Base-by-base conservation (phyloP, 2,113 vertebrate species). In the Ochotona curzoniae region DNA sequence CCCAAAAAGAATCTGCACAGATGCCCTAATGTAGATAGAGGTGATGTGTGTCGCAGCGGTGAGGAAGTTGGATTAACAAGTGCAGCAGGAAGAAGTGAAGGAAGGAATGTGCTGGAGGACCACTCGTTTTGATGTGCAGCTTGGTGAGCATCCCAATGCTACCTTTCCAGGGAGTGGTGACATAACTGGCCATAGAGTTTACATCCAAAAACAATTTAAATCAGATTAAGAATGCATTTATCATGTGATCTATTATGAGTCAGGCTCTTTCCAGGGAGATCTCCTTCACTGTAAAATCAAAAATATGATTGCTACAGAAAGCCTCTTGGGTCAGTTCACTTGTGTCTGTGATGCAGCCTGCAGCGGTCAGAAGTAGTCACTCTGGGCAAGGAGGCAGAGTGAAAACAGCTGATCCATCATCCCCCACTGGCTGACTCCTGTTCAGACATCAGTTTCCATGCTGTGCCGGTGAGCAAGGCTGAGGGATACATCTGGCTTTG, bases 311-410 rank as follows among this genome's bases (percentile, higher is more conserved):
- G 61, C 57, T 74, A 18, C 23, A 87, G 49, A 71, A 78, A 38
- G n/a, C 11, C 7, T 2, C 38, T 93, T 35, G 18, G 38, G 5
- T 30, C 30, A 38, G 38, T 13, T 49, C 20, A 28, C 51, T 35
- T 73, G 57, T 47, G 4, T 8, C 47, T 49, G 9, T 20, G 28
- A 28, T 15, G 25, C 78, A 26, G 60, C 8, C 35, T 47, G 35
- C 38, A 44, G n/a, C 12, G 25, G 60, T 66, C 30, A 76, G 15
- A 44, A 67, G 69, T 2, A 47, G 17, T 28, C 30, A 3, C 2
- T 25, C 32, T 9, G 8, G 9, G 6, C 5, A 15, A 18, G 18
- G 21, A 35, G 44, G 47, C 0, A 0, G 5, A 66, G 70, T 57
- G 47, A 32, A 28, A 0, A 14, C 30, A 66, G 8, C 32, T 57